phyloP scores from a whole-genome alignment of 2,113 vertebrate genomes.

The Microcebus murinus region DNA sequence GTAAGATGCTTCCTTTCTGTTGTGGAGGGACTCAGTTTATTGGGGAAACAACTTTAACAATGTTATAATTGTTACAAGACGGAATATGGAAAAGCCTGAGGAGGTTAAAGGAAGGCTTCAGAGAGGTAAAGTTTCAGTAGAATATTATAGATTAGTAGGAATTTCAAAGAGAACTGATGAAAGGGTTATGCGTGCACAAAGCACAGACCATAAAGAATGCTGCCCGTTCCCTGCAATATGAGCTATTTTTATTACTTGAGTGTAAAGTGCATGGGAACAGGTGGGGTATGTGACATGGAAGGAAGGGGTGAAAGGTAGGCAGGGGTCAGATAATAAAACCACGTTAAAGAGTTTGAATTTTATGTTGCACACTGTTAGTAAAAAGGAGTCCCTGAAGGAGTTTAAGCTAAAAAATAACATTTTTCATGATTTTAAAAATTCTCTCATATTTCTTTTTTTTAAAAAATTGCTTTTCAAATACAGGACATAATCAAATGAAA shows the following conservation, averaged over 20 bases:
- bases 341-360: not conserved
- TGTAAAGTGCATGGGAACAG: slow-evolving; percentile 1
- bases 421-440: slow-evolving; percentile 23
- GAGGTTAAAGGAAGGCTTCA: not conserved
- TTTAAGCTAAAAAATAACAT: not conserved
- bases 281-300: not conserved
- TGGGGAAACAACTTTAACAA: slow-evolving; percentile 33
- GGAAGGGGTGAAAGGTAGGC: not conserved
- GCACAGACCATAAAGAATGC: not conserved
- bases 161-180: not conserved
- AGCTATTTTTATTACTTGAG: slow-evolving; percentile 17
- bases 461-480: not conserved
- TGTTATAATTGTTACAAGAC: not conserved
- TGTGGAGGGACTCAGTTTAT: not conserved
- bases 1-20: not conserved
- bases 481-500: not conserved
- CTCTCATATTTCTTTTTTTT: not conserved
- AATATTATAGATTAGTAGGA: not conserved
- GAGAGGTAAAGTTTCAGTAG: not conserved
- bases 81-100: not conserved
- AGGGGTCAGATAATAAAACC: not conserved
- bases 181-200: not conserved
- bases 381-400: slow-evolving; percentile 18
- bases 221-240: not conserved
- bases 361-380: not conserved